Evolutionary conservation across 2,797 vertebrate genomes (phyloP).

Genomic region (Centropyge bicolor): DNA sequence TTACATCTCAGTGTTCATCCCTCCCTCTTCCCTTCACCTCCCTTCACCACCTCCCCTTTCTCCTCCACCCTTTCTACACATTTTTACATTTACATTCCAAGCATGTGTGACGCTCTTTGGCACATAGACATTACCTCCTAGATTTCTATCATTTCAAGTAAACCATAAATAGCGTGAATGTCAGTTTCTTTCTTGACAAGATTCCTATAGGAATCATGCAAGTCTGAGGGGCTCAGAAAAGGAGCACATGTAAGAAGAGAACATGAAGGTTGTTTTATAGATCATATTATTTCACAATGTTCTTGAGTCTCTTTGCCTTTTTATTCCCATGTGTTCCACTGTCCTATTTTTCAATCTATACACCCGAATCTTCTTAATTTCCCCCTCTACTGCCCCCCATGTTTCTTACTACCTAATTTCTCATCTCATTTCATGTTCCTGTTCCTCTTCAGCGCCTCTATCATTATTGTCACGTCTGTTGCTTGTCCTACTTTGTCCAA

Average conservation of each 20-base stretch:
- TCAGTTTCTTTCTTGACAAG: neutral
- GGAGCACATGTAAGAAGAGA: neutral
- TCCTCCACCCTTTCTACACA: neutral
- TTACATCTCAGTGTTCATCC: slow-evolving; percentile 23
- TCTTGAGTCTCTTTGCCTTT: too few species aligned
- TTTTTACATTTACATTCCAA: slow-evolving; percentile 35
- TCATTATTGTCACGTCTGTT: neutral
- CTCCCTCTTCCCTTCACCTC: slow-evolving; percentile 38
- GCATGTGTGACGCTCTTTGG: neutral
- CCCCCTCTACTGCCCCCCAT: neutral
- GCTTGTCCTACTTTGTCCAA: neutral
- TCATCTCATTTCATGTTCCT: slow-evolving; percentile 19
- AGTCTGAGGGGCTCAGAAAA: neutral
- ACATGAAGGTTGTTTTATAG: neutral
- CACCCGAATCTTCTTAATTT: slow-evolving; percentile 14
- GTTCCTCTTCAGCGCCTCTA: neutral
- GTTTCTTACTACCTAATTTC: slow-evolving; percentile 27
- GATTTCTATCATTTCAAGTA: neutral
- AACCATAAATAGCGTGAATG: neutral
- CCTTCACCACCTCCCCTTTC: slow-evolving; percentile 11
- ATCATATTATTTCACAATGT: neutral
- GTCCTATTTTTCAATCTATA: neutral
- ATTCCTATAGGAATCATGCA: neutral
- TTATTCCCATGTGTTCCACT: neutral
- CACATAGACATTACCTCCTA: neutral